Evolutionary conservation across 2,888 invertebrate genomes (phyloP), one percentile per base, ranked within the genome.

Genomic region (Therioaphis trifolii): DNA sequence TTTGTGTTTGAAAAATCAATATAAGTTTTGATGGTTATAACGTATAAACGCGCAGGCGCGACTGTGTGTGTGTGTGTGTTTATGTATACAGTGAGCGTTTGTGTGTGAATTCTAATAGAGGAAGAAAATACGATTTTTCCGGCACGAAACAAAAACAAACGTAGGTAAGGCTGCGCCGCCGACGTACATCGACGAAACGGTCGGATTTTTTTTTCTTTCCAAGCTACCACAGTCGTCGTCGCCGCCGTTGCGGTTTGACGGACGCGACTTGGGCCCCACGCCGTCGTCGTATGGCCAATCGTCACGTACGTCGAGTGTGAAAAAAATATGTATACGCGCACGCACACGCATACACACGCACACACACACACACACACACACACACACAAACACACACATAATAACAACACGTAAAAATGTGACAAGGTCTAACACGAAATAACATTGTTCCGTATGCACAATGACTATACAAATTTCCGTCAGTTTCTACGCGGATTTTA

Each of bases 271-370:
- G 68, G n/a, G 55, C 27, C 24, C 49, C 29, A 12, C 12, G 46
- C 27, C 61, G 35, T 29, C 66, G 52, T 24, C 77, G 76, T 35
- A 24, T 35, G 4, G 27, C 78, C 68, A 52, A 66, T 66, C 68
- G 78, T 68, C 78, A 69, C 78, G 78, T 79, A 78, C 78, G 52
- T 40, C 29, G 24, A 55, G 78, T 79, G 78, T 55, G 68, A 79
- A 69, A 69, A 78, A 77, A 49, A 35, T 29, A 11, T 21, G 5
- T 27, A 14, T 1, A 27, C 27, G 1, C n/a, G 3, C 11, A 46
- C 11, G 21, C n/a, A 12, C n/a, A 18, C 18, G 29, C 49, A n/a
- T n/a, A 74, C 71, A 21, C 12, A 24, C 40, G 15, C 11, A 24
- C 24, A 40, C 21, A 14, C 61, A 27, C 61, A 18, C 2, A 15